phyloP scores from a whole-genome alignment of 2,113 vertebrate species.

The Festucalex cinctus region DNA sequence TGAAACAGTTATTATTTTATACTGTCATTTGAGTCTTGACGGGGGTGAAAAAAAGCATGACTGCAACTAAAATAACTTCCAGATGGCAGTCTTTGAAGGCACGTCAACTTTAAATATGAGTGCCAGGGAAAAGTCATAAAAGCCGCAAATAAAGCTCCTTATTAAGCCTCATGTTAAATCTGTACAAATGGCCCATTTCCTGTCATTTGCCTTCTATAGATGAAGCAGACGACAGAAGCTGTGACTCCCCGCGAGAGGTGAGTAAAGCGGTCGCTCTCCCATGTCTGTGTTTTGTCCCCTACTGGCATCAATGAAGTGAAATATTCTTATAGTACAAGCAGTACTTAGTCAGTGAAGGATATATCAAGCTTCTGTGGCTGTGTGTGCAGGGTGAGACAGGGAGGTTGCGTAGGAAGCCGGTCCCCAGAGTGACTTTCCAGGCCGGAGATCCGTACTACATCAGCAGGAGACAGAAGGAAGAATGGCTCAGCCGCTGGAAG shows the following conservation, averaged over 20 bases:
- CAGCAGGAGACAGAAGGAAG: slow-evolving; percentile 92
- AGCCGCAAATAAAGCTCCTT: slow-evolving; percentile 36
- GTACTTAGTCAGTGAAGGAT: background rate
- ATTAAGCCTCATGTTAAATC: slow-evolving; percentile 41
- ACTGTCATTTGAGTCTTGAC: slow-evolving; percentile 1
- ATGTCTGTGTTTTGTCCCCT: background rate
- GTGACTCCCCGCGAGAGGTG: slow-evolving; percentile 86
- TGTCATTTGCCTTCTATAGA: slow-evolving; percentile 66
- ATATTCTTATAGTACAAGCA: slow-evolving; percentile 7
- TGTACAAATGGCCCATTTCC: slow-evolving; percentile 51
- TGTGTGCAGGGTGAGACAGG: slow-evolving; percentile 80
- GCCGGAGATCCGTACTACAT: slow-evolving; percentile 96
- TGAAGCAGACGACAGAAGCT: slow-evolving; percentile 84
- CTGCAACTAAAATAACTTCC: slow-evolving; percentile 26
- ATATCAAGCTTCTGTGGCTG: slow-evolving; percentile 8
- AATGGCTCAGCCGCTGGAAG: slow-evolving; percentile 92
- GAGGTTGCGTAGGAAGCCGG: slow-evolving; percentile 88
- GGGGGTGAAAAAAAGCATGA: background rate
- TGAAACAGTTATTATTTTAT: background rate
- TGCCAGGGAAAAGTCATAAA: slow-evolving; percentile 34
- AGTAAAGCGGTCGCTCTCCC: slow-evolving; percentile 46
- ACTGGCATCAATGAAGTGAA: slow-evolving; percentile 4
- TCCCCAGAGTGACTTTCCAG: slow-evolving; percentile 93
- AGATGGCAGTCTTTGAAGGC: slow-evolving; percentile 22
- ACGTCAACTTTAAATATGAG: slow-evolving; percentile 29